Evolutionary conservation across 2,113 vertebrate genomes (phyloP).

Genomic region (Sceloporus undulatus): DNA sequence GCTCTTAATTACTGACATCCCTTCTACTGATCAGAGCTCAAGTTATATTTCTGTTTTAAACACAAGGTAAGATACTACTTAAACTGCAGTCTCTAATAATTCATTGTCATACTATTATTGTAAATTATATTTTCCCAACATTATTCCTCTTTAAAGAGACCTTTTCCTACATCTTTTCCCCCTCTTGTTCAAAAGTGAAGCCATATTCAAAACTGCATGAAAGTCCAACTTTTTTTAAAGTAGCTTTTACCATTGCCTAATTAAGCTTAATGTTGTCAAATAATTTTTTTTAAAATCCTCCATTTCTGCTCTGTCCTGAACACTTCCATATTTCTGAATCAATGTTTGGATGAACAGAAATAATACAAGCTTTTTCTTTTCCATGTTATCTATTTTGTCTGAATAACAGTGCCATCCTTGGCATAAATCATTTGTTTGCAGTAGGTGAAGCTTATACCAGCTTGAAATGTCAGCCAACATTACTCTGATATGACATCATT

Average conservation of each 20-base stretch:
- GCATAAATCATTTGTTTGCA: not conserved
- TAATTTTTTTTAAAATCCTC: not conserved
- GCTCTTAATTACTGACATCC: not conserved
- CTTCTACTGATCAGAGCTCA: not conserved
- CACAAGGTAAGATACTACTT: not conserved
- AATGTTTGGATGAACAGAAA: not conserved
- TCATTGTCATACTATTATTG: not conserved
- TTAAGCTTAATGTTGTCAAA: not conserved
- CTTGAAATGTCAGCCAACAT: slow-evolving; percentile 9
- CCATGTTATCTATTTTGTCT: not conserved
- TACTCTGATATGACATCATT: not conserved
- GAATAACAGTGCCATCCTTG: not conserved
- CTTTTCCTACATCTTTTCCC: not conserved
- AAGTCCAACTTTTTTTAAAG: not conserved
- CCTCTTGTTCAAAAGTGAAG: not conserved
- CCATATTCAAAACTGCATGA: not conserved
- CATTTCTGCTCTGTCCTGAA: not conserved
- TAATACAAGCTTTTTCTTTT: not conserved
- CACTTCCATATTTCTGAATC: not conserved
- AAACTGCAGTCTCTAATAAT: not conserved
- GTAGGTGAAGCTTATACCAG: not conserved
- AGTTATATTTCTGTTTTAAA: not conserved
- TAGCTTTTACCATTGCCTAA: not conserved
- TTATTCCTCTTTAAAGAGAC: not conserved
- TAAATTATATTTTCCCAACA: not conserved